phyloP scores from a whole-genome alignment of 2,113 vertebrate species.

The Aphyosemion australe region DNA sequence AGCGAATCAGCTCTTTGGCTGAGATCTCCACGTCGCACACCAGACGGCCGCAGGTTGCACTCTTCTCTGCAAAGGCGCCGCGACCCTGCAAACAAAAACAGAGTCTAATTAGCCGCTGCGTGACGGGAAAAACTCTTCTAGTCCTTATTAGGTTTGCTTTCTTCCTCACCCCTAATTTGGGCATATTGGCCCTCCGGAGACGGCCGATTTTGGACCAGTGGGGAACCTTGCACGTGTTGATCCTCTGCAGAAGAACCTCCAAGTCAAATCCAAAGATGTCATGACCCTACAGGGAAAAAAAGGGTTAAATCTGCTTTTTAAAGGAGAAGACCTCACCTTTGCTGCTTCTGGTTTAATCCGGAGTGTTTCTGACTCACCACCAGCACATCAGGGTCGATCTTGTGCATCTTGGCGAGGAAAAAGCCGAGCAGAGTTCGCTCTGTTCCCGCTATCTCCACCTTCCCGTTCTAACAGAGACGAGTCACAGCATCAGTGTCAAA shows the following conservation, averaged over 20 bases:
- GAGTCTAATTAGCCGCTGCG: neutral
- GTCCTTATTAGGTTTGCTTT: no score
- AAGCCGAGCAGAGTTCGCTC: constrained; percentile 94
- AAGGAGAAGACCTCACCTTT: neutral
- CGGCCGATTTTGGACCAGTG: constrained; percentile 98
- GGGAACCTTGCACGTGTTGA: constrained; percentile 91
- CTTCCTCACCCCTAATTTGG: constrained; percentile 92
- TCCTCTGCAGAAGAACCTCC: constrained; percentile 95
- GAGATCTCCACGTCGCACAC: constrained; percentile 96
- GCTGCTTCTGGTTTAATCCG: neutral
- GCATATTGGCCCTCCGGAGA: constrained; percentile 91
- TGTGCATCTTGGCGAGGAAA: constrained; percentile 96
- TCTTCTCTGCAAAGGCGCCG: constrained; percentile 92
- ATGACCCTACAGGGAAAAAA: constrained; percentile 85
- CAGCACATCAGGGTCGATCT: constrained; percentile 95
- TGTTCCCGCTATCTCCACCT: constrained; percentile 90
- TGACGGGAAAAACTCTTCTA: no score
- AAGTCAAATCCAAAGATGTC: constrained; percentile 98
- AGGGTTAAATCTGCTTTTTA: neutral
- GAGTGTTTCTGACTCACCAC: constrained; percentile 83
- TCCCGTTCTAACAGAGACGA: constrained; percentile 84
- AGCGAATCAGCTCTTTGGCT: constrained; percentile 95
- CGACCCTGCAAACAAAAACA: constrained; percentile 81
- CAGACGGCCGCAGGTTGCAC: constrained; percentile 92
- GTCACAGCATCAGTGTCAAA: neutral